A percentile compares a stretch with the other conserved stretches of the same genome.
phyloP scores from a whole-genome alignment of 2,113 vertebrate genomes.

The Oxyura jamaicensis region DNA sequence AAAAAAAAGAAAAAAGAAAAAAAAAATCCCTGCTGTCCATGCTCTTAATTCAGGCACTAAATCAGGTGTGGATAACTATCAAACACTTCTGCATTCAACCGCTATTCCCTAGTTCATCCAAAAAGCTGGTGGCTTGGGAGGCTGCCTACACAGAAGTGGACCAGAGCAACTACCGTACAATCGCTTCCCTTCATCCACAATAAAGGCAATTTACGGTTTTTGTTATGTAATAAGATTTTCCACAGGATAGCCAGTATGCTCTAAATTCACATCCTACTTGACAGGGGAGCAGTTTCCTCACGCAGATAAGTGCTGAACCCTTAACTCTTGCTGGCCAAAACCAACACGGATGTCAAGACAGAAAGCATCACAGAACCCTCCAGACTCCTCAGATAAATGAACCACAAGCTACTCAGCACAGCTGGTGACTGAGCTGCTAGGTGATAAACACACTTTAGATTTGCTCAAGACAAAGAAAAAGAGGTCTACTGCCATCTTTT shows the following conservation, averaged over 20 bases:
- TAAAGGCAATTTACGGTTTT: background rate
- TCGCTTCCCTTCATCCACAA: background rate
- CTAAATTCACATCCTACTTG: background rate
- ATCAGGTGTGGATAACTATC: background rate
- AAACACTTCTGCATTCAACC: background rate
- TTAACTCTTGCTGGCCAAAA: background rate
- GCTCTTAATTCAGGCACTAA: background rate
- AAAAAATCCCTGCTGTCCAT: background rate
- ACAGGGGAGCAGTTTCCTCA: background rate
- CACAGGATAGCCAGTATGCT: background rate
- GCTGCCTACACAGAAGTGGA: background rate
- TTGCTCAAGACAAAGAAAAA: background rate
- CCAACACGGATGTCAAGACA: background rate
- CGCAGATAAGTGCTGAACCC: background rate
- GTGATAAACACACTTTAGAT: slow-evolving; percentile 36
- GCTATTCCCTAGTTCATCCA: background rate
- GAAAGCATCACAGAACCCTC: background rate
- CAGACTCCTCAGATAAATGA: background rate
- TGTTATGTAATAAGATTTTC: background rate
- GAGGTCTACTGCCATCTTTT: background rate
- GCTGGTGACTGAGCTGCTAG: background rate
- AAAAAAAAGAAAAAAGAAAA: background rate
- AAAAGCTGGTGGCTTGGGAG: background rate
- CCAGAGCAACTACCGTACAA: background rate
- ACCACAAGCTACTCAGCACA: background rate